Conservation (phyloP, 2,797 vertebrate species). For the Acipenser transmontanus region DNA sequence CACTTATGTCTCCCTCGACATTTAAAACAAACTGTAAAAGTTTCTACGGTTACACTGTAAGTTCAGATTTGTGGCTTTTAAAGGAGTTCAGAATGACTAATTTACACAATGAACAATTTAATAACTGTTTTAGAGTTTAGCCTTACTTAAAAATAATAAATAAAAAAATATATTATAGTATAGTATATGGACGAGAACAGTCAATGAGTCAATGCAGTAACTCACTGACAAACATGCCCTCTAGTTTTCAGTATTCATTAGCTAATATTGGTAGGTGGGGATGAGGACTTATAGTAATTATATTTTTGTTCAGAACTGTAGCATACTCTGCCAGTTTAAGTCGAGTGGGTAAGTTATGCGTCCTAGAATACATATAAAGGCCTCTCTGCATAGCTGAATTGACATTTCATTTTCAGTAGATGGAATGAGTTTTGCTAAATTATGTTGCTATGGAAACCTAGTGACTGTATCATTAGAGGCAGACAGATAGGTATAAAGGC, state of each 20-base stretch:
- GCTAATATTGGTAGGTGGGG: no score
- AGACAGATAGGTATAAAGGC: neutral
- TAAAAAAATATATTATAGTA: neutral
- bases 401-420: constrained; percentile 39
- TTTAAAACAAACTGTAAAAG: constrained; percentile 21
- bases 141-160: no score
- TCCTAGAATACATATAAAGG: neutral
- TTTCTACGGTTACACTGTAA: neutral
- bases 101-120: neutral
- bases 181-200: no score
- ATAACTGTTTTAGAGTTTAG: neutral
- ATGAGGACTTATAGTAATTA: no score
- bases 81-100: neutral
- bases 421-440: constrained; percentile 25
- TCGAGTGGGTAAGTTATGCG: neutral
- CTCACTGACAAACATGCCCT: no score
- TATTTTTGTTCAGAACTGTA: neutral
- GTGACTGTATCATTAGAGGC: constrained; percentile 26
- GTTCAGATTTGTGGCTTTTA: constrained; percentile 19
- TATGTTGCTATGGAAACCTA: constrained; percentile 53
- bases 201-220: no score
- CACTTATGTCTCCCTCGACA: constrained; percentile 18
- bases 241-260: no score
- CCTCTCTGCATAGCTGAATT: constrained; percentile 31
- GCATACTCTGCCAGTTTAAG: neutral